Base-by-base conservation (phyloP, 2,113 vertebrate genomes). In the Paradisaea rubra region DNA sequence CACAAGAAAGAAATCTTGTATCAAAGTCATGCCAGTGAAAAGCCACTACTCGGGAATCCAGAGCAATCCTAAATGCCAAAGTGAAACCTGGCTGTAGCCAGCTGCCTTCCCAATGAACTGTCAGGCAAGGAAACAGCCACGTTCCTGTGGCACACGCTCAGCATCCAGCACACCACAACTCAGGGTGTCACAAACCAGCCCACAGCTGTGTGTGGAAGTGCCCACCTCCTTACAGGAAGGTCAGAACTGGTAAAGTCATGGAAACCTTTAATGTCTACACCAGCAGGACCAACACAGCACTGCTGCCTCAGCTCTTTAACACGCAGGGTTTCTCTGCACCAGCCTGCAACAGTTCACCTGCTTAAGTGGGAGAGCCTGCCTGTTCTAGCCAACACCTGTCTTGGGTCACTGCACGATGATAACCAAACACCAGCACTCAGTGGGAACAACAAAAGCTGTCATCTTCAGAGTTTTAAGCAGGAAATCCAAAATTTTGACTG, bases 131-230 rank as follows among this genome's bases (percentile, higher is more conserved):
- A 54, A 41, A 17, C 0, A 68, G 41, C 41, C n/a, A 3, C 3
- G 28, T 11, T 56, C 41, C 71, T 12, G 49, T 14, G 45, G 53
- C 69, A 11, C 53, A 9, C 0, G 2, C 41, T 28, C 13, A 20
- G 61, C 1, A 16, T 16, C 44, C 41, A n/a, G 37, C 57, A 41
- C 13, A 1, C 15, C 3, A 8, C 19, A 57, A 4, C 37, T 22
- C 0, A 0, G 20, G 45, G 35, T 1, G 3, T 21, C 39, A 13
- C 0, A 8, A 71, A 21, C 14, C 30, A n/a, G 27, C 20, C 42
- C 7, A 45, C 5, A 6, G 7, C 24, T 54, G 13, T 19, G 20
- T 6, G 12, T 15, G 7, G 15, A n/a, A 42, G 3, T n/a, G 25
- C 25, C 31, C 7, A 3, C 2, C 6, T 65, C 54, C 63, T 47